Conservation (phyloP, 2,888 invertebrate species). For the Cepaea hortensis region DNA sequence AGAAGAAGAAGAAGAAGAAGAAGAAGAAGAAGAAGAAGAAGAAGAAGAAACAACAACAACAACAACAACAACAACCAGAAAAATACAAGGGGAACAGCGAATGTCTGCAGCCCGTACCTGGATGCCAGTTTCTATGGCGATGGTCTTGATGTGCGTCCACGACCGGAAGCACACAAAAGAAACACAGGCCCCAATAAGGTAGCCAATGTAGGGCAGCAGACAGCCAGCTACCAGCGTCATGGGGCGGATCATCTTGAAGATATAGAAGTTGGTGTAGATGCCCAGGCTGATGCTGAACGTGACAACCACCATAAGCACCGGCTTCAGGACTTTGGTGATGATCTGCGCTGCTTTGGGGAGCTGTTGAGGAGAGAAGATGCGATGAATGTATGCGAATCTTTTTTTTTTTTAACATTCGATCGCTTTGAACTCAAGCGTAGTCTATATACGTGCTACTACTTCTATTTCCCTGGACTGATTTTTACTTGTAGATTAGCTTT, state of each 20-base stretch:
- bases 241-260: constrained; percentile 88
- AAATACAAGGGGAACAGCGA: too few species aligned
- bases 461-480: too few species aligned
- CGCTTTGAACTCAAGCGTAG: too few species aligned
- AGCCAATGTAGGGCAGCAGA: constrained; percentile 72
- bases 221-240: constrained; percentile 65
- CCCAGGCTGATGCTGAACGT: constrained; percentile 91
- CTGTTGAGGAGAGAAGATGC: not conserved
- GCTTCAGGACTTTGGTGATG: constrained; percentile 82
- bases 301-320: constrained; percentile 87
- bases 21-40: not conserved
- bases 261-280: constrained; percentile 89
- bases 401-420: too few species aligned
- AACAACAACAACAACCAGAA: not conserved
- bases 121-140: constrained; percentile 88
- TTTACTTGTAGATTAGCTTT: too few species aligned
- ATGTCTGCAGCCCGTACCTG: constrained; percentile 9
- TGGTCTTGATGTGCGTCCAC: constrained; percentile 79
- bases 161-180: constrained; percentile 64
- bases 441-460: too few species aligned
- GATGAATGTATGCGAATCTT: too few species aligned
- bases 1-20: constrained; percentile 2
- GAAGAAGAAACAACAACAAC: not conserved
- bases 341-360: constrained; percentile 82
- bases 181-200: constrained; percentile 65